Base-by-base conservation (phyloP, 30 jellyfish, hydroid and myxozoan genomes). In the Turritopsis rubra region DNA sequence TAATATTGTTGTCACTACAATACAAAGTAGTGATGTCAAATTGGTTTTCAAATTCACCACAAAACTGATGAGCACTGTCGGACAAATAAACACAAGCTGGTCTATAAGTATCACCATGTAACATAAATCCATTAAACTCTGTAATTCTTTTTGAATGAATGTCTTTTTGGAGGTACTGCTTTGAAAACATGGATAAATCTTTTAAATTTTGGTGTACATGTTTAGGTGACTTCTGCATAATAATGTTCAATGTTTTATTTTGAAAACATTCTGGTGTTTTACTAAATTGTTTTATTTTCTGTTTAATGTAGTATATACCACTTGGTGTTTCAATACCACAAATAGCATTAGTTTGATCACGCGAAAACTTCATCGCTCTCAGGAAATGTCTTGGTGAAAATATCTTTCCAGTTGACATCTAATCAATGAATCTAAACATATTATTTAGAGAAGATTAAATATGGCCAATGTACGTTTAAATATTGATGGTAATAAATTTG, bases 271-370 rank as follows among this genome's bases (percentile, higher is more conserved):
- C 22, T 19, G 8, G 30, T n/a, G 8, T 0, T 27, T 19, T 13
- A 41, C 60, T 3, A 5, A 13, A 41, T 41, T 41, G 60, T 41
- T 41, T 13, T 3, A 3, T 41, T 5, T 13, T 41, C 60, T 41
- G 60, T 41, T 41, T 54, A 41, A 80, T 52, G 16, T 80, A 1
- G 76, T 21, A 80, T 18, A 80, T 80, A 1, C 81, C 87, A 80
- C 79, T n/a, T 17, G 65, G 78, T 21, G 79, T 52, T 53, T 80
- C 87, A 18, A 80, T 29, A 65, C 87, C 87, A 65, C 28, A 80
- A 16, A 80, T 16, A 26, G n/a, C 22, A 27, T 13, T 80, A 21
- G 65, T 53, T 52, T 76, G 84, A 68, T n/a, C 19, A 7, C 19
- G 77, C 8, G 30, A 19, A 9, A 1, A 19, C 9, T 68, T 68